Percentiles rank a stretch among this genome's conserved stretches.
These are phyloP conservation scores for Penaeus monodon DNA, from an alignment of 2,888 invertebrate genomes.

Conservation along the genomic window DNA sequence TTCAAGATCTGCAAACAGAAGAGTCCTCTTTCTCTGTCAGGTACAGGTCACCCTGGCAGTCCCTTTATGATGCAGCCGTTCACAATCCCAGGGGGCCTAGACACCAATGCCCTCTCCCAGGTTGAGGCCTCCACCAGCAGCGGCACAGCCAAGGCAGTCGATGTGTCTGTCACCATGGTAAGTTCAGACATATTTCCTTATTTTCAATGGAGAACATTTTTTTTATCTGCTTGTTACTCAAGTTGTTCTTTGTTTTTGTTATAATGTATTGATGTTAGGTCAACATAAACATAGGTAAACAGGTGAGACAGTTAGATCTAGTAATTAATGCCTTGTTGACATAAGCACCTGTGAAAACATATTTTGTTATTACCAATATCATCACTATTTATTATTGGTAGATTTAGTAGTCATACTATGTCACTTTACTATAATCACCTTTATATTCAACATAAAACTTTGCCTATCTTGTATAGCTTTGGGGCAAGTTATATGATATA, in stretches of 20 bases:
- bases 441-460: no score
- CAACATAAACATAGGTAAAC: neutral
- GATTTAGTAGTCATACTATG: no score
- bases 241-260: no score
- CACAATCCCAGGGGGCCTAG: conserved; percentile 45
- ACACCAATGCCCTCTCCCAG: conserved; percentile 32
- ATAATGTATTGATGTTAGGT: no score
- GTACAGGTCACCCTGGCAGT: conserved; percentile 53
- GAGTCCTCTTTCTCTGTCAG: neutral
- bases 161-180: conserved; percentile 49
- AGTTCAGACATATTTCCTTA: neutral
- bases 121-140: conserved; percentile 23
- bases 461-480: no score
- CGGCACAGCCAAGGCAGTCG: conserved; percentile 42
- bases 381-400: no score
- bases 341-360: no score
- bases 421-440: no score
- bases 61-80: conserved; percentile 60
- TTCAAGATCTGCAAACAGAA: neutral
- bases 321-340: no score
- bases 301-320: no score
- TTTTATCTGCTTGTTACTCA: neutral
- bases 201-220: neutral
- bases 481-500: no score
- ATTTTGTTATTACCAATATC: no score